A percentile compares a stretch with the other conserved stretches of the same genome.
These are phyloP conservation scores for Hydrocynus forskahlii DNA, from an alignment of 2,797 vertebrate genomes.

Conservation along the genomic window DNA sequence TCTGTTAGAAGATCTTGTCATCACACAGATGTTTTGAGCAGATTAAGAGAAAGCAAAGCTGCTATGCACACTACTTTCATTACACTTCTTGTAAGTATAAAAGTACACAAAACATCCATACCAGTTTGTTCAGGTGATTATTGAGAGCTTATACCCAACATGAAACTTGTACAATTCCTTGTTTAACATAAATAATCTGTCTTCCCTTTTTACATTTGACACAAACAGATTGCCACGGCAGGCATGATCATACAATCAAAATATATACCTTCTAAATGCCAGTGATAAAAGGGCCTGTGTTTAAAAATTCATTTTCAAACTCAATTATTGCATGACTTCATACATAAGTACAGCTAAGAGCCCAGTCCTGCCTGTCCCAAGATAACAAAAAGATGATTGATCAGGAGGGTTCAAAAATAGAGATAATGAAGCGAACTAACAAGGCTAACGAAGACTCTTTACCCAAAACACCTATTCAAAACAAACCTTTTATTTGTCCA, in stretches of 20 bases:
- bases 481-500: too few relatives aligned
- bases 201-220: not conserved
- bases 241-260: not conserved
- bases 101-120: too few relatives aligned
- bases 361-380: not conserved
- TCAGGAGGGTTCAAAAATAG: not conserved
- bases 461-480: too few relatives aligned
- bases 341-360: slow-evolving; percentile 16
- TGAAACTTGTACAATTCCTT: not conserved
- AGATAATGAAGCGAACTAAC: too few relatives aligned
- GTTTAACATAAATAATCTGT: not conserved
- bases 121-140: too few relatives aligned
- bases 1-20: not conserved
- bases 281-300: not conserved
- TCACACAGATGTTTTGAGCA: not conserved
- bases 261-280: not conserved
- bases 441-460: too few relatives aligned
- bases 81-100: too few relatives aligned
- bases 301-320: slow-evolving; percentile 46
- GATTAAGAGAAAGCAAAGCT: not conserved
- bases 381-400: not conserved
- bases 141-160: too few relatives aligned
- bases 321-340: slow-evolving; percentile 30
- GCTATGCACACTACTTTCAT: too few relatives aligned
- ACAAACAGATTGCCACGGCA: not conserved